phyloP scores from a whole-genome alignment of 2,113 vertebrate species.

The Odobenus rosmarus region DNA sequence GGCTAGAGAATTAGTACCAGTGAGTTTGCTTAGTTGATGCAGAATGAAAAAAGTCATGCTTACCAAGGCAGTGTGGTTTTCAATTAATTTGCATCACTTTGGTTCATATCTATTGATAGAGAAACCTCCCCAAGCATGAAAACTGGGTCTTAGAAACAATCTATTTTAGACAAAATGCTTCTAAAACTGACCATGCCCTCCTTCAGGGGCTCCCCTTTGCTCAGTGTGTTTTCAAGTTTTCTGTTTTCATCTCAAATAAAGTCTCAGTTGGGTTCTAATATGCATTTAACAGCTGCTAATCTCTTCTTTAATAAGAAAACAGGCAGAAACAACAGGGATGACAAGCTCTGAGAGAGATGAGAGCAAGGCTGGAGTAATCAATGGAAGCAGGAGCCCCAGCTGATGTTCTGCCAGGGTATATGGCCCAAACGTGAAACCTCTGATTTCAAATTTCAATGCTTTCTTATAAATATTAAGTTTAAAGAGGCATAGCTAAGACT shows the following conservation, averaged over 20 bases:
- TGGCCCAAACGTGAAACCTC: accelerated
- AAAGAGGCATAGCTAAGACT: not conserved
- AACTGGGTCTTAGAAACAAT: not conserved
- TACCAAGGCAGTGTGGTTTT: not conserved
- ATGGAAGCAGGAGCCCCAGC: not conserved
- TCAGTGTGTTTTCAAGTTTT: slow-evolving; percentile 36
- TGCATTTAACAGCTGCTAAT: slow-evolving; percentile 30
- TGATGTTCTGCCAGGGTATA: accelerated
- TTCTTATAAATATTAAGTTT: not conserved
- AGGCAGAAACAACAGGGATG: not conserved
- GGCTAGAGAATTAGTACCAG: not conserved
- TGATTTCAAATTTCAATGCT: not conserved
- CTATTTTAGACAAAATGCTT: not conserved
- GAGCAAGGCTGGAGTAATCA: not conserved
- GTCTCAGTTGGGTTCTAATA: slow-evolving; percentile 37
- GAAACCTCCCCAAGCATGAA: not conserved
- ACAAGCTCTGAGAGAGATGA: not conserved
- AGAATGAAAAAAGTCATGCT: not conserved
- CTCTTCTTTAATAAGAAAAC: not conserved
- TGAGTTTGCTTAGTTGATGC: not conserved
- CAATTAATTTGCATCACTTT: not conserved
- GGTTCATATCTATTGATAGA: not conserved
- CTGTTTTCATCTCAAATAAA: slow-evolving; percentile 49
- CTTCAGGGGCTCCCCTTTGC: not conserved
- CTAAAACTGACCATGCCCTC: not conserved